Percentiles rank a stretch among this genome's conserved stretches.
Evolutionary conservation across 2,113 vertebrate species (phyloP).

Genomic region (Trachemys scripta): DNA sequence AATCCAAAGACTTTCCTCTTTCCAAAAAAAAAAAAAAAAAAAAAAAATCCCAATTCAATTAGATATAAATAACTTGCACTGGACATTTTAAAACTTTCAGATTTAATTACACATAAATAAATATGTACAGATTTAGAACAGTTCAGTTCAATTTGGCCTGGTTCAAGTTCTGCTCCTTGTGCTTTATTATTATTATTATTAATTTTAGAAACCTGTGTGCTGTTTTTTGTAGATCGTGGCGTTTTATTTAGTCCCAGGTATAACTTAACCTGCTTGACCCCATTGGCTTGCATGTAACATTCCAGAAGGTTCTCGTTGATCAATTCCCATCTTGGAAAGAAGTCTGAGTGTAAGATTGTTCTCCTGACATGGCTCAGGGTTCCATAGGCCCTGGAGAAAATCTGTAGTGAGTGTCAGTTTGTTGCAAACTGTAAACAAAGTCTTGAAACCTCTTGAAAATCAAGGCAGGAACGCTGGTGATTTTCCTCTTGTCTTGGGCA

Average conservation of each 20-base stretch:
- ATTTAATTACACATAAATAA: slow-evolving; percentile 87
- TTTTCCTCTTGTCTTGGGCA: not conserved
- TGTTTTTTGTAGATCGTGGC: not conserved
- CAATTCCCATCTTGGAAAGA: not conserved
- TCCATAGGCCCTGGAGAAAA: not conserved
- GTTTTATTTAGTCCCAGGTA: slow-evolving; percentile 15
- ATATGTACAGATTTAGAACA: slow-evolving; percentile 83
- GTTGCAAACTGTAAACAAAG: slow-evolving; percentile 40
- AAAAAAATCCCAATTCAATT: slow-evolving; percentile 36
- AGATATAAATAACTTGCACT: slow-evolving; percentile 81
- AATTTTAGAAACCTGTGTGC: slow-evolving; percentile 44
- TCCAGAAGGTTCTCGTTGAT: rapidly evolving
- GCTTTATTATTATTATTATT: slow-evolving; percentile 62
- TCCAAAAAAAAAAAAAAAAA: not conserved
- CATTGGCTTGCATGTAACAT: rapidly evolving
- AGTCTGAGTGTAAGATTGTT: rapidly evolving
- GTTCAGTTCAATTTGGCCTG: slow-evolving; percentile 71
- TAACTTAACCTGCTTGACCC: not conserved
- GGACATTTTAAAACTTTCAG: slow-evolving; percentile 80
- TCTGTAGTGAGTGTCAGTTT: not conserved
- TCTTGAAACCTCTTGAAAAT: slow-evolving; percentile 4
- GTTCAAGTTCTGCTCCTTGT: slow-evolving; percentile 80
- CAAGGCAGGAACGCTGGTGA: not conserved
- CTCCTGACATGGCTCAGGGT: not conserved
- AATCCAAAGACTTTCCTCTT: slow-evolving; percentile 42